Percentiles rank a stretch among this genome's conserved stretches.
Conservation (phyloP, 2,888 invertebrate species). For the Drosophila suboccidentalis region DNA sequence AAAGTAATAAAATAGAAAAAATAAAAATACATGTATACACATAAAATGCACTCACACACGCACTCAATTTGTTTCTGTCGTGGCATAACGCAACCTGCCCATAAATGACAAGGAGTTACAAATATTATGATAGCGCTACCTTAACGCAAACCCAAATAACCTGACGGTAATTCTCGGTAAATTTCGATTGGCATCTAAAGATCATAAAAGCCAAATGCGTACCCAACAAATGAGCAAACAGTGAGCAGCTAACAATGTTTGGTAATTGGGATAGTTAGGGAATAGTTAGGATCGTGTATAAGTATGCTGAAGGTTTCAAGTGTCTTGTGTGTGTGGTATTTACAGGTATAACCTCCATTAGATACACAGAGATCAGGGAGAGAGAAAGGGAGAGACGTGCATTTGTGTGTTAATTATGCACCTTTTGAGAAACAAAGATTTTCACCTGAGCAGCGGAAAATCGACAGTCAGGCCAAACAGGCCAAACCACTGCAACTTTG, state of each 20-base stretch:
- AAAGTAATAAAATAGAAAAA: constrained; percentile 30
- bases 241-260: constrained; percentile 23
- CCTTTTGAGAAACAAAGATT: constrained; percentile 38
- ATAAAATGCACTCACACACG: constrained; percentile 39
- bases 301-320: no score
- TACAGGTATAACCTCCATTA: constrained; percentile 33
- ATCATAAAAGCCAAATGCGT: constrained; percentile 41
- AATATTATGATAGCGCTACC: constrained; percentile 72
- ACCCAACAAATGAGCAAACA: constrained; percentile 42
- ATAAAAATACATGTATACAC: not conserved
- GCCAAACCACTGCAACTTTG: constrained; percentile 68
- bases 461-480: constrained; percentile 58
- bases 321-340: constrained; percentile 52
- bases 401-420: constrained; percentile 57
- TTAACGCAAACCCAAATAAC: constrained; percentile 5
- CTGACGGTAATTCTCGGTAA: constrained; percentile 60
- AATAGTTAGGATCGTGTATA: constrained; percentile 34
- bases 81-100: constrained; percentile 59
- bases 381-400: constrained; percentile 1
- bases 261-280: constrained; percentile 55
- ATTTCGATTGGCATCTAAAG: constrained; percentile 57
- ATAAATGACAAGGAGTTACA: constrained; percentile 66
- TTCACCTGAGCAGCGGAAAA: constrained; percentile 56
- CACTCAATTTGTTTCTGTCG: constrained; percentile 61
- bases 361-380: not conserved